Conservation (phyloP, 2,113 vertebrate genomes). For the Clinocottus analis region DNA sequence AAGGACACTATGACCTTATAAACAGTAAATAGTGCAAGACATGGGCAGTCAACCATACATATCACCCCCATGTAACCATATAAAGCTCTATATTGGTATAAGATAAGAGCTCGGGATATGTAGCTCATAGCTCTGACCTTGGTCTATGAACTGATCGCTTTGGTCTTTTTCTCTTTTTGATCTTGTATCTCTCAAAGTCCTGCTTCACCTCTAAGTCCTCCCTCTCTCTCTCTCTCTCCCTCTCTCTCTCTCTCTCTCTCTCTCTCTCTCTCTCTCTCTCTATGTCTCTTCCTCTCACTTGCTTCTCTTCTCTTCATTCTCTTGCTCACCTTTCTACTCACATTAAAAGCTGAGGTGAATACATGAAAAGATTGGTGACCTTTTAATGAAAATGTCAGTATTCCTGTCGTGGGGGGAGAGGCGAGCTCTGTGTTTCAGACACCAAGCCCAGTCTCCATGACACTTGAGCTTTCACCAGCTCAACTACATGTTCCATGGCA, state of each 20-base stretch:
- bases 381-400: slow-evolving; percentile 89
- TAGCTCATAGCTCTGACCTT: slow-evolving; percentile 62
- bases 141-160: slow-evolving; percentile 72
- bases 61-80: slow-evolving; percentile 49
- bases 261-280: slow-evolving; percentile 48
- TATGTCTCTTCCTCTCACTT: slow-evolving; percentile 73
- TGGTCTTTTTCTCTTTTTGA: slow-evolving; percentile 74
- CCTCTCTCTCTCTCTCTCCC: slow-evolving; percentile 55
- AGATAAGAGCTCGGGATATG: slow-evolving; percentile 64
- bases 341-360: slow-evolving; percentile 88
- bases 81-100: slow-evolving; percentile 58
- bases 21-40: slow-evolving; percentile 15
- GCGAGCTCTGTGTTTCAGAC: slow-evolving; percentile 61
- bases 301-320: slow-evolving; percentile 71
- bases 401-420: slow-evolving; percentile 70
- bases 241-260: slow-evolving; percentile 64
- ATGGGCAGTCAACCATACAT: slow-evolving; percentile 22
- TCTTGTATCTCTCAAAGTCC: slow-evolving; percentile 72
- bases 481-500: slow-evolving; percentile 63
- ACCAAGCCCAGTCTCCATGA: slow-evolving; percentile 61
- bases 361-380: slow-evolving; percentile 90
- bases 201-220: slow-evolving; percentile 61
- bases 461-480: slow-evolving; percentile 70
- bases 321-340: slow-evolving; percentile 84
- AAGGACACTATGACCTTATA: slow-evolving; percentile 34